Evolutionary conservation across 2,888 invertebrate genomes (phyloP).

Genomic region (Meghimatium bilineatum): DNA sequence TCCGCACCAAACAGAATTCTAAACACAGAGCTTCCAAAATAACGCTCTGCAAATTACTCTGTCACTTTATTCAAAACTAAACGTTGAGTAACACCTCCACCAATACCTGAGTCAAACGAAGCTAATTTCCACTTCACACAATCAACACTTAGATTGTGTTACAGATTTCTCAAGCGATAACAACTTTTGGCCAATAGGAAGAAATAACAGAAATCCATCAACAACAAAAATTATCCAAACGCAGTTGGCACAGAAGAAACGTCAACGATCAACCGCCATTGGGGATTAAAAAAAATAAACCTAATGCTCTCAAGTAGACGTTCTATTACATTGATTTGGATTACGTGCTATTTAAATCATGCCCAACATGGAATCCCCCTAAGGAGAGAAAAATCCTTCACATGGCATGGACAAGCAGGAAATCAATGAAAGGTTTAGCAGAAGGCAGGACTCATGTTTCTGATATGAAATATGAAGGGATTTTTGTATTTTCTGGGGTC

Average conservation of each 20-base stretch:
- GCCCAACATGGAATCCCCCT: neutral
- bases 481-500: neutral
- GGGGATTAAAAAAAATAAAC: conserved; percentile 2
- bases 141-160: conserved; percentile 5
- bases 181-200: neutral
- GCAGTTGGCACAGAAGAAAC: neutral
- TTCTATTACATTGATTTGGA: neutral
- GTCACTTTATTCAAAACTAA: too few species aligned
- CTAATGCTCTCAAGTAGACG: neutral
- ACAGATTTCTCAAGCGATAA: neutral
- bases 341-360: conserved; percentile 17
- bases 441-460: neutral
- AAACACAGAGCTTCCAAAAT: too few species aligned
- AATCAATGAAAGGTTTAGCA: neutral
- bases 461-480: neutral
- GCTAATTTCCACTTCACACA: conserved; percentile 8
- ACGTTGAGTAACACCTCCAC: too few species aligned
- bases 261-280: neutral
- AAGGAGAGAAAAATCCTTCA: neutral
- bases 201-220: neutral
- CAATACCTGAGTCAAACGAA: neutral
- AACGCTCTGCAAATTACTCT: too few species aligned
- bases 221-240: too few species aligned
- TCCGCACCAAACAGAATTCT: too few species aligned
- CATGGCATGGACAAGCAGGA: neutral